Evolutionary conservation across 2,797 vertebrate species (phyloP), one percentile per base, ranked within the genome.

Genomic region (Dryobates pubescens): DNA sequence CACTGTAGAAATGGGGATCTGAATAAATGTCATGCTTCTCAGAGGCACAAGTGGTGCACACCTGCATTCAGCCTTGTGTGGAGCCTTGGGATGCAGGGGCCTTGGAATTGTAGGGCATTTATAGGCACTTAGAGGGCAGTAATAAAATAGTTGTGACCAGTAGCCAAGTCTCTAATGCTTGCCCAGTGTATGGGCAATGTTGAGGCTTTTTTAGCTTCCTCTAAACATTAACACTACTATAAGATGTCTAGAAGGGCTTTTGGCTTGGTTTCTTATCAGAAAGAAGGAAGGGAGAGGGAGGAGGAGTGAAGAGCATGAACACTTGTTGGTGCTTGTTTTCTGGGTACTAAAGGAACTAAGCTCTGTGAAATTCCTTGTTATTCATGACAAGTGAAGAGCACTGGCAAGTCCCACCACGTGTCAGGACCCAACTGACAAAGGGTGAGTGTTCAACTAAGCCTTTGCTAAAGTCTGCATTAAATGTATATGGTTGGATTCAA

Each of bases 181-280:
- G 58, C 26, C 51, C 56, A 67, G 43, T 58, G 41, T 11, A 59
- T 1, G 4, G 76, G 43, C 76, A 57, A 65, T 36, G 67, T 14
- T 80, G 78, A 90, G 79, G 53, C 64, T 80, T 87, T 58, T 38
- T 92, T 29, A 59, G 36, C 56, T 93, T 76, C 63, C 73, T 83
- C 43, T 65, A 71, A 86, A 89, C 13, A 58, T 79, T 38, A 76
- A 57, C 34, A 51, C 12, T 30, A 49, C 23, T 80, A n/a, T 61
- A 54, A 90, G 73, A 73, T 13, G 13, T 71, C 75, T 77, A 76
- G 49, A 72, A 84, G 57, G 54, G n/a, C 22, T 76, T 91, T 88
- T 84, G n/a, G 24, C n/a, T 84, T 20, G 6, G 4, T 74, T 74
- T 78, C 13, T 63, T 93, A 90, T 87, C 43, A 58, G 47, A 58